phyloP scores from a whole-genome alignment of 2,888 invertebrate genomes.

The Torymus aiolomorphi region DNA sequence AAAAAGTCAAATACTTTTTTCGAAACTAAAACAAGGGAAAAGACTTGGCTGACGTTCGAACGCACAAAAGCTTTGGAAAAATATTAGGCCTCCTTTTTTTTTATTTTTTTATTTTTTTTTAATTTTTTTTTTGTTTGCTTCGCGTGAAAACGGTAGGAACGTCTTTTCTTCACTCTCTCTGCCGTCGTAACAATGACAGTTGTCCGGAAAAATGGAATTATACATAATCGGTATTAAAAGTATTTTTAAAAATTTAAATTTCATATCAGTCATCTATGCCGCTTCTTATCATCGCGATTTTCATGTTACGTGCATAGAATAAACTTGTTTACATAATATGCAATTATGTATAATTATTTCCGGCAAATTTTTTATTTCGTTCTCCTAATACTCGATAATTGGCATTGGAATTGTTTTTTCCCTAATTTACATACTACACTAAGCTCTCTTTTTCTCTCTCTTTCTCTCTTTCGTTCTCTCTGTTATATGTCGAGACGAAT shows the following conservation, averaged over 20 bases:
- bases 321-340: not conserved
- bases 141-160: constrained; percentile 49
- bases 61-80: constrained; percentile 39
- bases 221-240: constrained; percentile 20
- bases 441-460: constrained; percentile 12
- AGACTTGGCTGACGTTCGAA: constrained; percentile 19
- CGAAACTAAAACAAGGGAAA: not conserved
- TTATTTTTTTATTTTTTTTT: not conserved
- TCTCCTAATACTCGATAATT: constrained; percentile 46
- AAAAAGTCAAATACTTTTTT: not conserved
- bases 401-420: constrained; percentile 47
- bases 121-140: constrained; percentile 13
- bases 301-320: not conserved
- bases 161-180: constrained; percentile 41
- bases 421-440: constrained; percentile 42
- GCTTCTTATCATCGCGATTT: no score
- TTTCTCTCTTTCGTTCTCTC: no score
- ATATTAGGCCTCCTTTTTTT: constrained; percentile 47
- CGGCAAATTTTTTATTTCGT: constrained; percentile 9
- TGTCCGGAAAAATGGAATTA: constrained; percentile 17
- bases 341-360: constrained; percentile 37
- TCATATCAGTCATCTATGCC: not conserved
- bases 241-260: not conserved
- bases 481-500: constrained; percentile 15
- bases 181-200: constrained; percentile 5